Percentiles rank a stretch among this genome's conserved stretches.
These are phyloP conservation scores for Athene noctua DNA, from an alignment of 2,113 vertebrate genomes.

Conservation along the genomic window DNA sequence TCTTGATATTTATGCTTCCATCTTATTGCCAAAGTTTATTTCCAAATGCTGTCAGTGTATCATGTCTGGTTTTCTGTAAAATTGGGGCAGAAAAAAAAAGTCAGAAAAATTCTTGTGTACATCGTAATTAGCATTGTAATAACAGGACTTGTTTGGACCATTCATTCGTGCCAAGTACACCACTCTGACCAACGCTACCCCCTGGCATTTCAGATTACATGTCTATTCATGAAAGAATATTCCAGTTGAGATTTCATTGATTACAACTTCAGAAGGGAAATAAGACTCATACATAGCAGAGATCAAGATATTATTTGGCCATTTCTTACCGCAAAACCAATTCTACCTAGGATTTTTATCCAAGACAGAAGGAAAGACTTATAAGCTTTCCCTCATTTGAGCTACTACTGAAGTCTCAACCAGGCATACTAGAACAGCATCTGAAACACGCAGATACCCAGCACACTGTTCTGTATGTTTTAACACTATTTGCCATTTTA, in stretches of 20 bases:
- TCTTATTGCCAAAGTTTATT: neutral
- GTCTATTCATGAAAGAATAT: neutral
- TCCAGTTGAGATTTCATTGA: neutral
- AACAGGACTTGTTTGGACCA: neutral
- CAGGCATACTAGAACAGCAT: neutral
- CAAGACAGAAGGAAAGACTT: neutral
- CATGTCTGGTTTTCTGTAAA: conserved; percentile 38
- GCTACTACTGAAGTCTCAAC: neutral
- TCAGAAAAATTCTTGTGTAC: neutral
- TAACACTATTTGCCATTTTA: neutral
- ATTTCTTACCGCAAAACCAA: neutral
- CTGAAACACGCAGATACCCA: neutral
- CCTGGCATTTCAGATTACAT: neutral
- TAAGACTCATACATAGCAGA: neutral
- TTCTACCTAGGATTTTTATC: neutral
- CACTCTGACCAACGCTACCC: neutral
- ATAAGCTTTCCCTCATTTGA: neutral
- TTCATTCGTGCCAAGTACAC: neutral
- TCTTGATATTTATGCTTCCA: conserved; percentile 31
- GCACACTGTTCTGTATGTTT: neutral
- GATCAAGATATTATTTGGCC: neutral
- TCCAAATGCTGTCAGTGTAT: conserved; percentile 15
- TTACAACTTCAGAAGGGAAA: neutral
- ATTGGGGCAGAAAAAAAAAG: neutral
- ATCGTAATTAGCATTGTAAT: neutral